Conservation (phyloP, 2,888 invertebrate species). For the Drosophila phalerata region DNA sequence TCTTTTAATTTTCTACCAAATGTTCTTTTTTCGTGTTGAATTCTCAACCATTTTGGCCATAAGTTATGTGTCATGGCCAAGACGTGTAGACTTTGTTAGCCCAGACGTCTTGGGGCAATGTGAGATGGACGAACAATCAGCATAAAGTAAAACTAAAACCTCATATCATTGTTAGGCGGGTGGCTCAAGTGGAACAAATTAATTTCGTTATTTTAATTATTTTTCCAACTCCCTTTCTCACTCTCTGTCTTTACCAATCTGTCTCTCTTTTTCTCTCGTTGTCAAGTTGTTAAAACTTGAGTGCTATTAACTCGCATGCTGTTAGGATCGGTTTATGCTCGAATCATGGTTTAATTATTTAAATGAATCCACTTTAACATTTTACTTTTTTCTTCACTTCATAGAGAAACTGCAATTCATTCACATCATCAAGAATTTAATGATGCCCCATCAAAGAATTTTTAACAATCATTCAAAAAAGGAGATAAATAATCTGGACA, state of each 20-base stretch:
- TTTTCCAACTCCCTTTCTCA: conserved; percentile 24
- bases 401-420: conserved; percentile 50
- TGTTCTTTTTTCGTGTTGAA: conserved; percentile 58
- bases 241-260: not conserved
- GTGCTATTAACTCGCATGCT: conserved; percentile 69
- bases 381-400: conserved; percentile 16
- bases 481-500: not conserved
- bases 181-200: conserved; percentile 81
- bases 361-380: conserved; percentile 70
- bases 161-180: conserved; percentile 81
- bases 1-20: conserved; percentile 56
- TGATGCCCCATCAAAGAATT: conserved; percentile 37
- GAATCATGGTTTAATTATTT: conserved; percentile 77
- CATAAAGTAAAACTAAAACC: conserved; percentile 55
- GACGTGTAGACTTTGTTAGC: conserved; percentile 41
- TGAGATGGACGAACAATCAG: conserved; percentile 40
- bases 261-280: conserved; percentile 27
- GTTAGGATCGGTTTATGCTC: conserved; percentile 58
- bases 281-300: conserved; percentile 71
- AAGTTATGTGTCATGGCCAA: conserved; percentile 71
- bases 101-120: conserved; percentile 8
- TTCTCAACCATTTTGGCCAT: conserved; percentile 53
- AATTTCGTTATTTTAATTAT: conserved; percentile 76
- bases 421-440: conserved; percentile 58
- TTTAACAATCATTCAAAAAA: conserved; percentile 13